Evolutionary conservation across 1,140 invertebrate genomes (phyloP).

Genomic region (Eurosta solidaginis): DNA sequence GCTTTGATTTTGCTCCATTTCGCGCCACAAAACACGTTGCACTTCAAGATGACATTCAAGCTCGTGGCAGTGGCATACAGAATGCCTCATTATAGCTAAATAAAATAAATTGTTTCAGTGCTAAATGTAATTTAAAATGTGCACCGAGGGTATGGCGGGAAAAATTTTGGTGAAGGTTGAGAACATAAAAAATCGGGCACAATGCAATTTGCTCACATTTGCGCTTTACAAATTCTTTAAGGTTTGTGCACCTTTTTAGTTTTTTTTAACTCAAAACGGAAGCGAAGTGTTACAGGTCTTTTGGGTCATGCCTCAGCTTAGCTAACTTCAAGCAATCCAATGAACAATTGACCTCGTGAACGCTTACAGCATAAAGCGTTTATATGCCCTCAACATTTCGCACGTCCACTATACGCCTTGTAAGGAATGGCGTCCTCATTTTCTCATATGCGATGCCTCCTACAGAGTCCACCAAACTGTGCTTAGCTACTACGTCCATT

Average conservation of each 20-base stretch:
- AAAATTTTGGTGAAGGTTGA: neutral
- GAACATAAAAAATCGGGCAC: neutral
- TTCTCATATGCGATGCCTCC: too few species aligned
- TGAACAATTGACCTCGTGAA: neutral
- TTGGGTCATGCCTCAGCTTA: neutral
- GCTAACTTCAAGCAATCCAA: neutral
- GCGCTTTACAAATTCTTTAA: neutral
- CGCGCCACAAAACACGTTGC: slow-evolving; percentile 4
- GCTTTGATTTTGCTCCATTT: slow-evolving; percentile 9
- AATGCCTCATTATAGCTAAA: slow-evolving; percentile 27
- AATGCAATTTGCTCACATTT: neutral
- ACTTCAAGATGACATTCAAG: neutral
- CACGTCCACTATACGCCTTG: neutral
- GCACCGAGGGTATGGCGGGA: neutral
- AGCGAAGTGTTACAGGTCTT: neutral
- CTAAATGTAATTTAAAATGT: slow-evolving; percentile 17
- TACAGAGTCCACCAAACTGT: neutral
- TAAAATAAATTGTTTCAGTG: slow-evolving; percentile 17
- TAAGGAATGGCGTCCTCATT: too few species aligned
- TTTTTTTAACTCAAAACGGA: neutral
- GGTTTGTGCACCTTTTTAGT: neutral
- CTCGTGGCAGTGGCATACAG: slow-evolving; percentile 10
- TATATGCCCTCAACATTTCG: neutral
- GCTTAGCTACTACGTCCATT: neutral
- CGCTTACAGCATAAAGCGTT: too few species aligned